Evolutionary conservation across 2,888 invertebrate species (phyloP), one percentile per base, ranked within the genome.

Genomic region (Machimus rusticus): DNA sequence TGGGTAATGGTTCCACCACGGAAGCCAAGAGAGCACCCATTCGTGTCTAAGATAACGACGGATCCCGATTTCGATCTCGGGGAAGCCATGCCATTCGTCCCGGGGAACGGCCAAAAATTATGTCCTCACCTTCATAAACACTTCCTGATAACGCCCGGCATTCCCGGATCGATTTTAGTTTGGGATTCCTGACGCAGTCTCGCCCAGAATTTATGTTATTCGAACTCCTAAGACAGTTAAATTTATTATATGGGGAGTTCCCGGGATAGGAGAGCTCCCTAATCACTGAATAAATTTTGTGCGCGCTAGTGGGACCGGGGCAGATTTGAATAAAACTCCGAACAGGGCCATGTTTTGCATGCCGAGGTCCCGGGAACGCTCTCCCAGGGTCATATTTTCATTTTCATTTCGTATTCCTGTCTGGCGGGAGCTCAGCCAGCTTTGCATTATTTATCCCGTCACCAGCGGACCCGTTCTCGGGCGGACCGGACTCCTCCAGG

Each of bases 281-380:
- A 79, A 79, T 79, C 79, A 79, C 39, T 79, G 79, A 79, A 79
- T 79, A 79, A 79, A 79, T 79, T 78, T 79, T 34, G 51, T 79
- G 51, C 28, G 39, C 5, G 39, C n/a, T 43, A 23, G 51, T n/a
- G 51, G 16, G 51, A 16, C 51, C 79, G 78, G 39, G 43, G 39
- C 78, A 43, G 79, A 79, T 79, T 51, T 79, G 79, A 79, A 79
- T 79, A 79, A 79, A 79, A 79, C 51, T 51, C 51, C 6, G 43
- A 51, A 66, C 46, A 23, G 31, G 46, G 31, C 28, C 23, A 51
- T 55, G 79, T 79, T 79, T 79, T 79, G 79, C 79, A 79, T 79
- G 23, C 51, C 16, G 79, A 79, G 23, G 66, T 46, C 51, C 79
- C 12, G 0, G 19, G 23, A 79, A 51, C 23, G 16, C 6, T 31